Evolutionary conservation across 2,888 invertebrate species (phyloP), one percentile per base, ranked within the genome.

Genomic region (Leuctra nigra): DNA sequence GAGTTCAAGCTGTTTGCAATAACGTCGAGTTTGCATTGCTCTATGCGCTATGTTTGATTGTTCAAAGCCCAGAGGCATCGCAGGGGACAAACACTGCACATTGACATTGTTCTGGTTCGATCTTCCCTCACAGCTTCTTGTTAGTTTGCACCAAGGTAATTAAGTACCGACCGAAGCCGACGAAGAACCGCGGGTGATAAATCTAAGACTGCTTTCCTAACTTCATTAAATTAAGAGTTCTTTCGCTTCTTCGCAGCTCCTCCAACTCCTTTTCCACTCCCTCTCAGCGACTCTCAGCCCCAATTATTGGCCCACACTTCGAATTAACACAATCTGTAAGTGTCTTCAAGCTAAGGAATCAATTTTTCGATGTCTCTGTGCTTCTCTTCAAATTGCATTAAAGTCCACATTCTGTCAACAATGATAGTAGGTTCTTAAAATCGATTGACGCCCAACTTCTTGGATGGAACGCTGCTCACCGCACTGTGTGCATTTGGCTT

Each of bases 211-310:
- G 47, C 47, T 47, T 25, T 25, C 4, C 55, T 38, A 50, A 55
- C 50, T 55, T 55, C 55, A 55, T 55, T 55, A 55, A 55, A 50
- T 55, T 55, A 55, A 55, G 55, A 55, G 55, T 47, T 29, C 25
- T 16, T 24, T 23, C n/a, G 25, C 25, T 39, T 39, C 39, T 39
- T 39, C 39, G n/a, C 18, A 4, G n/a, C 36, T 22, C 47, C 25
- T 23, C 16, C 25, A 55, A 33, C 38, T 29, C 36, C 22, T 25
- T 38, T 25, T 35, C 47, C 14, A 18, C 13, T 24, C 48, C 4
- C 46, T 33, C 14, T 48, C n/a, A n/a, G n/a, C n/a, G n/a, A n/a
- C n/a, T n/a, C n/a, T 29, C 50, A 29, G 18, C 48, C 1, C 39
- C 55, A 55, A 50, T 55, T 55, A 55, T 50, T 39, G 55, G 39